These are phyloP conservation scores for Microcebus murinus DNA, from an alignment of 2,113 vertebrate genomes.

Conservation along the genomic window DNA sequence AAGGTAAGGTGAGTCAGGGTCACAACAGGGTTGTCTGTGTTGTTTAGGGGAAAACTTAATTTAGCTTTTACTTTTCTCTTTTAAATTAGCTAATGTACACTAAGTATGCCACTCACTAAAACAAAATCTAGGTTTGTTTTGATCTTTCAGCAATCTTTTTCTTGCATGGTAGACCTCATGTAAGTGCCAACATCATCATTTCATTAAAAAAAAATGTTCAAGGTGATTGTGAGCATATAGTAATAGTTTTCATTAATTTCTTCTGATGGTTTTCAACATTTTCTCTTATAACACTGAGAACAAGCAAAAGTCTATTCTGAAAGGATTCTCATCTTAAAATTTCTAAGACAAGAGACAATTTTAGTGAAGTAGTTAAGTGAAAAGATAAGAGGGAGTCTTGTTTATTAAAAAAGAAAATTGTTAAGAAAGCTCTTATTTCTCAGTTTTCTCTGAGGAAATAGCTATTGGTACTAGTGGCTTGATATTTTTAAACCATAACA, in stretches of 20 bases:
- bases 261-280: not conserved
- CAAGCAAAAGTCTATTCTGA: not conserved
- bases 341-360: conserved; percentile 34
- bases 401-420: conserved; percentile 33
- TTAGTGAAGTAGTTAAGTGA: conserved; percentile 24
- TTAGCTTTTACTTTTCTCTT: conserved; percentile 47
- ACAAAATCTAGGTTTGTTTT: conserved; percentile 22
- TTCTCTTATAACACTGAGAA: conserved; percentile 9
- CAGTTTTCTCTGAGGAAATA: conserved; percentile 11
- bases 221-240: not conserved
- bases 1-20: conserved; percentile 80
- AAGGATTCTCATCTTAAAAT: conserved; percentile 1
- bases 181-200: not conserved
- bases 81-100: not conserved
- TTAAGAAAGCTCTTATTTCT: conserved; percentile 38
- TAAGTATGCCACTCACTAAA: not conserved
- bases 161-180: conserved; percentile 36
- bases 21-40: not conserved
- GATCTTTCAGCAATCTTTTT: not conserved
- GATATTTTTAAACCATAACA: conserved; percentile 30
- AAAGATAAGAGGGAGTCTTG: not conserved
- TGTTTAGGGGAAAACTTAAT: conserved; percentile 25
- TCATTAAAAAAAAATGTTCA: not conserved
- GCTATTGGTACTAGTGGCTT: not conserved
- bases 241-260: not conserved